Conservation (phyloP, 1,140 invertebrate species). For the Hyles vespertilio region DNA sequence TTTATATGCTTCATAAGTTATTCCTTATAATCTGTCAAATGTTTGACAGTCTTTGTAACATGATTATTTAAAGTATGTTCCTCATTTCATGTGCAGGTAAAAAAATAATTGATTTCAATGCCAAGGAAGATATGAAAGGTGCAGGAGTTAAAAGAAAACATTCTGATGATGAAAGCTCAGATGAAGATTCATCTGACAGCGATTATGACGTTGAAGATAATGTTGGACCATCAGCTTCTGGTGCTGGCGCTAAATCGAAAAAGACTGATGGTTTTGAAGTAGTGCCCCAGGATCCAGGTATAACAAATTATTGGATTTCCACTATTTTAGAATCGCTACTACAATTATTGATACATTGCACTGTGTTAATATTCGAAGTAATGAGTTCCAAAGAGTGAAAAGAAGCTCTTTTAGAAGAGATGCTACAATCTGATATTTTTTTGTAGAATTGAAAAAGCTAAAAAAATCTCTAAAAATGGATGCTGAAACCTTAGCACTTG, state of each 20-base stretch:
- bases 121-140: slow-evolving; percentile 36
- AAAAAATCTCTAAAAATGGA: slow-evolving; percentile 86
- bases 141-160: slow-evolving; percentile 50
- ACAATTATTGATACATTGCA: neutral
- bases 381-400: neutral
- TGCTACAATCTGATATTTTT: neutral
- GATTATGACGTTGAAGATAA: slow-evolving; percentile 80
- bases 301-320: neutral
- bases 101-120: slow-evolving; percentile 70
- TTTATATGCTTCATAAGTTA: too few relatives aligned
- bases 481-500: slow-evolving; percentile 91
- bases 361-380: neutral
- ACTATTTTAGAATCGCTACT: neutral
- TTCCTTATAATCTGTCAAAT: too few relatives aligned
- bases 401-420: neutral
- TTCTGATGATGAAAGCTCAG: slow-evolving; percentile 53
- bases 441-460: slow-evolving; percentile 59
- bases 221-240: slow-evolving; percentile 35
- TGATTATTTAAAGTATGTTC: neutral
- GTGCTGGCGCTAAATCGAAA: slow-evolving; percentile 44
- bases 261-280: slow-evolving; percentile 82
- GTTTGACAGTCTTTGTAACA: too few relatives aligned
- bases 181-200: slow-evolving; percentile 75
- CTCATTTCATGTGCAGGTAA: slow-evolving; percentile 49
- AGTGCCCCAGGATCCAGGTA: slow-evolving; percentile 78